A percentile compares a stretch with the other conserved stretches of the same genome.
phyloP scores from a whole-genome alignment of 2,797 vertebrate species.

The Hyperoplus lanceolatus region DNA sequence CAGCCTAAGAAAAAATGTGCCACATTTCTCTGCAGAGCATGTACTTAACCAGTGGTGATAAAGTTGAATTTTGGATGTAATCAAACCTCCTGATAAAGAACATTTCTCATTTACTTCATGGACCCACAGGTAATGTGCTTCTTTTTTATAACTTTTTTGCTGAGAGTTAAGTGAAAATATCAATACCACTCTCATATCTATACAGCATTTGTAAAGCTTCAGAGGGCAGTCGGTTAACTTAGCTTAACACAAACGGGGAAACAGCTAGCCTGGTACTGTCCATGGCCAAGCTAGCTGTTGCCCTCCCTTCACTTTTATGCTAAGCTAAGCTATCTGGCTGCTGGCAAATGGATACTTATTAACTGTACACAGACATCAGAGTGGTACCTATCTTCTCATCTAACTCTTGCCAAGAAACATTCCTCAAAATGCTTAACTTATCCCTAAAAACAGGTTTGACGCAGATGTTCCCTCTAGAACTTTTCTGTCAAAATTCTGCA shows the following conservation, averaged over 20 bases:
- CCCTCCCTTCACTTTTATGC: too few species aligned
- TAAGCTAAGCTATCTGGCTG: constrained; percentile 11
- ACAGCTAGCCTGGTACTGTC: not conserved
- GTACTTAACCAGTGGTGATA: constrained; percentile 18
- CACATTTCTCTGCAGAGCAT: not conserved
- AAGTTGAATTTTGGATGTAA: not conserved
- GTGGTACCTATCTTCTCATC: not conserved
- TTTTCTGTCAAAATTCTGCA: constrained; percentile 1
- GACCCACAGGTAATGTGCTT: not conserved
- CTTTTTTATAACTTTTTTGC: too few species aligned
- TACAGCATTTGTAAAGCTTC: not conserved
- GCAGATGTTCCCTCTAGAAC: not conserved
- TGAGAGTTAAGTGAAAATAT: not conserved
- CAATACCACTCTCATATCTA: not conserved
- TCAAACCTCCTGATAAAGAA: constrained; percentile 7
- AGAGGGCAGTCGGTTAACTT: constrained; percentile 17
- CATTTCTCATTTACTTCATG: not conserved
- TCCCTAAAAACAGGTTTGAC: constrained; percentile 17
- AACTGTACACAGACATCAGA: not conserved
- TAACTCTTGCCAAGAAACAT: not conserved
- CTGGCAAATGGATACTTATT: not conserved
- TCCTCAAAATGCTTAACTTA: constrained; percentile 7
- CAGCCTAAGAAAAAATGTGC: not conserved
- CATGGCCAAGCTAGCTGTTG: too few species aligned
- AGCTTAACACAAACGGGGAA: not conserved